These are phyloP conservation scores for Barnardius zonarius DNA, from an alignment of 2,113 vertebrate species.

Conservation along the genomic window DNA sequence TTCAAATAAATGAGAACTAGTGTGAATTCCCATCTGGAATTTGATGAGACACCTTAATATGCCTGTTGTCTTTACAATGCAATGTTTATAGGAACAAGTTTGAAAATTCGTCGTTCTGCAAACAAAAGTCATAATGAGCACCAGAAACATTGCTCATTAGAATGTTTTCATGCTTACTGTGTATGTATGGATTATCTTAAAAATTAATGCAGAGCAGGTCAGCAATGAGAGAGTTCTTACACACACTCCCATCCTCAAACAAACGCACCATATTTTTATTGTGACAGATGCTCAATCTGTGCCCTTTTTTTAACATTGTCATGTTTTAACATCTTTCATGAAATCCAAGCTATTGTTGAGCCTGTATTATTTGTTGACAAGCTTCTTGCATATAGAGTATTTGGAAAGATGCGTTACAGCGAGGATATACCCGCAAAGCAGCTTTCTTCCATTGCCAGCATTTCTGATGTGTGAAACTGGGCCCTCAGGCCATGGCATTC, in stretches of 20 bases:
- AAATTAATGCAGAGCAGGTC: not conserved
- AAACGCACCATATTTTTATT: not conserved
- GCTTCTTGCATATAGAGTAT: not conserved
- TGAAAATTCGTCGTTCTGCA: not conserved
- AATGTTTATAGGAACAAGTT: not conserved
- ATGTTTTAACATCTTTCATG: not conserved
- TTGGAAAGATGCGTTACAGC: not conserved
- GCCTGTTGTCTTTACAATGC: not conserved
- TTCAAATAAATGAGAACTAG: not conserved
- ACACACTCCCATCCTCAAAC: not conserved
- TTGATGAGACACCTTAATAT: not conserved
- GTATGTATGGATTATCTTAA: not conserved
- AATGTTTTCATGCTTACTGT: not conserved
- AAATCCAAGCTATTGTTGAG: not conserved
- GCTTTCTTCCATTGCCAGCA: not conserved
- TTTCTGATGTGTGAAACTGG: not conserved
- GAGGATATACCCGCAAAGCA: not conserved
- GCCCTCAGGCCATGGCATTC: not conserved
- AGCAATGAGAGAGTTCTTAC: not conserved
- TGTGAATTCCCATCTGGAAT: not conserved
- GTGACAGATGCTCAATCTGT: not conserved
- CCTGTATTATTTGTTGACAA: not conserved
- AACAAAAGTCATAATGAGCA: not conserved
- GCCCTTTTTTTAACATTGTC: not conserved
- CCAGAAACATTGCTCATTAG: not conserved